These are phyloP conservation scores for Venusia cambrica DNA, from an alignment of 2,888 invertebrate genomes.

Conservation along the genomic window DNA sequence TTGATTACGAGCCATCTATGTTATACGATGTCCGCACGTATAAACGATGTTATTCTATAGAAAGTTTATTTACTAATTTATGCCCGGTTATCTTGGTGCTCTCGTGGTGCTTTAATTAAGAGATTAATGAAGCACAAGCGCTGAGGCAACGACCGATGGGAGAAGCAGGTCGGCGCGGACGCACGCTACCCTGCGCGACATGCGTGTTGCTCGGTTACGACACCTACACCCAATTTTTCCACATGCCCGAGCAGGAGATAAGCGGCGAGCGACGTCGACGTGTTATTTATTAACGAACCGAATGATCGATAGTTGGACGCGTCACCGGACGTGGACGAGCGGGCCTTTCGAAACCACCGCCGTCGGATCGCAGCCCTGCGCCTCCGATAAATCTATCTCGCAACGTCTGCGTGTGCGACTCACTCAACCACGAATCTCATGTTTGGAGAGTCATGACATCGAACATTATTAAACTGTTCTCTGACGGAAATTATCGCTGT, in stretches of 20 bases:
- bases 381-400: slow-evolving; percentile 52
- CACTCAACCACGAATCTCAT: slow-evolving; percentile 46
- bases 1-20: slow-evolving; percentile 17
- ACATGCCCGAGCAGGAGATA: slow-evolving; percentile 79
- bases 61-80: slow-evolving; percentile 22
- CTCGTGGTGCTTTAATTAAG: slow-evolving; percentile 56
- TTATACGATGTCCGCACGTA: slow-evolving; percentile 3
- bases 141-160: slow-evolving; percentile 62
- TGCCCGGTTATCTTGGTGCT: slow-evolving; percentile 15
- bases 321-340: slow-evolving; percentile 75
- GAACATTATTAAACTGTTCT: slow-evolving; percentile 6
- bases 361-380: slow-evolving; percentile 43
- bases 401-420: slow-evolving; percentile 53
- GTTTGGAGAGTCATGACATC: slow-evolving; percentile 23
- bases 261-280: slow-evolving; percentile 75
- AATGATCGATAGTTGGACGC: slow-evolving; percentile 81
- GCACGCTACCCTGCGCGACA: slow-evolving; percentile 68
- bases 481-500: slow-evolving; percentile 9
- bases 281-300: slow-evolving; percentile 82
- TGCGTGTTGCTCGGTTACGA: slow-evolving; percentile 77
- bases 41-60: slow-evolving; percentile 8
- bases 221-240: slow-evolving; percentile 80
- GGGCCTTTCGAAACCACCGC: slow-evolving; percentile 71
- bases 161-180: slow-evolving; percentile 61
- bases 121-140: slow-evolving; percentile 55